Conservation (phyloP, 2,113 vertebrate species). For the Chrysemys picta region DNA sequence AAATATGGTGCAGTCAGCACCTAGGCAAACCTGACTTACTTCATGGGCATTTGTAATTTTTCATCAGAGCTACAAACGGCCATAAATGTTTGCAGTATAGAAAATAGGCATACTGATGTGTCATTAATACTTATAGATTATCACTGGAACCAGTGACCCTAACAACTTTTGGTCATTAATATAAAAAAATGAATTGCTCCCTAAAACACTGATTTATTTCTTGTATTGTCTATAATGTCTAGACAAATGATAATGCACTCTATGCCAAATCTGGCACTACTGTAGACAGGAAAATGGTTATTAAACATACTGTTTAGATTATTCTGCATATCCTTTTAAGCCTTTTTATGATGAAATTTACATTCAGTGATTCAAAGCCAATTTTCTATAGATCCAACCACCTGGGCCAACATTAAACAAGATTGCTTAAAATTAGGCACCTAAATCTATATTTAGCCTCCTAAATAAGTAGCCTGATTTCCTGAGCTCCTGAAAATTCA, state of each 20-base stretch:
- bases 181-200: neutral
- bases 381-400: neutral
- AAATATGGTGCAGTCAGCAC: neutral
- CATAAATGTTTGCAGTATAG: slow-evolving; percentile 9
- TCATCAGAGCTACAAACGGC: slow-evolving; percentile 28
- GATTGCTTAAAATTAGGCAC: neutral
- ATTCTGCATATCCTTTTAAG: neutral
- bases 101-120: neutral
- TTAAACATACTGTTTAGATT: accelerated
- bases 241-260: too few relatives aligned
- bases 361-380: neutral
- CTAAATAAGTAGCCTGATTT: neutral
- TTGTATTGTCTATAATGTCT: neutral
- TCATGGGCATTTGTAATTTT: slow-evolving; percentile 41
- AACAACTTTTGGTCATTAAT: neutral
- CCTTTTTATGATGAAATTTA: neutral
- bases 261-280: neutral
- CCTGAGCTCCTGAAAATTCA: neutral
- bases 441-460: neutral
- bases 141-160: neutral
- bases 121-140: neutral
- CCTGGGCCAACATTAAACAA: neutral
- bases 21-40: slow-evolving; percentile 37
- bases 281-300: neutral
- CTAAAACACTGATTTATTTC: neutral